Evolutionary conservation across 2,797 vertebrate genomes (phyloP), one percentile per base, ranked within the genome.

Genomic region (Artibeus lituratus): DNA sequence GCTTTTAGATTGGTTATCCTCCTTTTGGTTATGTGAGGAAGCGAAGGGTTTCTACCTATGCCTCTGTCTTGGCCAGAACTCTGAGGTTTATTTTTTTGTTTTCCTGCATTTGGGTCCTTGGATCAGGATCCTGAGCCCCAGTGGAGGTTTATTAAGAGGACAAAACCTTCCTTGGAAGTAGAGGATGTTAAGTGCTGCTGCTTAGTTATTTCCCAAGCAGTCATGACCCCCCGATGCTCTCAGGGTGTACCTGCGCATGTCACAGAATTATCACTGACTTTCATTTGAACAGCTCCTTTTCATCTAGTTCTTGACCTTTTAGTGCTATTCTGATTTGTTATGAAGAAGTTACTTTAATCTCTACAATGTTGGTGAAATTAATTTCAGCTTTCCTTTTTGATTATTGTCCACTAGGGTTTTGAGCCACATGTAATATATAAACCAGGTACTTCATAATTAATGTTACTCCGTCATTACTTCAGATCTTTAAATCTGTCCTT

Each of bases 301-400:
- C 19, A 80, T 14, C 37, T 72, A 42, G 49, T 89, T 96, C 89
- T 88, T 62, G 49, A 85, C 16, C 29, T 44, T 59, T 87, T 62
- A 72, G 16, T 88, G 62, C 35, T 87, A 0, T 83, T 81, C 67
- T 94, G 42, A 59, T 85, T 87, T 49, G 12, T 93, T 21, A 44
- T 55, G 26, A 81, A 92, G 82, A 47, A 74, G 7, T 69, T 80
- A 70, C 12, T 78, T 83, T 69, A 84, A 85, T 85, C 21, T 83
- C n/a, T 84, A 5, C 59, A 83, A 35, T 35, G 32, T 72, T 91
- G 15, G 72, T 78, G 70, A 74, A 88, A 78, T 72, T 86, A 83
- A 89, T 87, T 93, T 92, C 26, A 80, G 0, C 35, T 62, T 92
- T 88, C 70, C 39, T 83, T 95, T 93, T 89, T 65, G 14, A 92